phyloP scores from a whole-genome alignment of 2,113 vertebrate species.

The Ailurus styani region DNA sequence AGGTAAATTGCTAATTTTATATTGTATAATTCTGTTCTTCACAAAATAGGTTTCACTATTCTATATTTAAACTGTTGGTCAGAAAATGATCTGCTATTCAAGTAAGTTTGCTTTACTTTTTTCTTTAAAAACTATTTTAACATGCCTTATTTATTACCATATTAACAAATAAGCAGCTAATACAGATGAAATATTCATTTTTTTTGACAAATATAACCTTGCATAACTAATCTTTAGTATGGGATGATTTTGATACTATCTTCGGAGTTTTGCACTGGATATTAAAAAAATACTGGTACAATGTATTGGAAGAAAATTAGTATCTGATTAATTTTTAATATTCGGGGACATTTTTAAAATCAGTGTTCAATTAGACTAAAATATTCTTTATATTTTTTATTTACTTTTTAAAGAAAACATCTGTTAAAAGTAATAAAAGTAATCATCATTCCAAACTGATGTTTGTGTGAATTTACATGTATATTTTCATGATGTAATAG shows the following conservation, averaged over 20 bases:
- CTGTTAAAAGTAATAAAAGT: slow-evolving; percentile 68
- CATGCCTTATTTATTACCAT: slow-evolving; percentile 81
- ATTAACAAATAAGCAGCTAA: slow-evolving; percentile 75
- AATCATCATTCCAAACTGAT: slow-evolving; percentile 71
- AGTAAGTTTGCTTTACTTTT: slow-evolving; percentile 76
- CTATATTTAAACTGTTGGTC: slow-evolving; percentile 81
- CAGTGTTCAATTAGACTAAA: slow-evolving; percentile 65
- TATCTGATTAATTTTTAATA: slow-evolving; percentile 72
- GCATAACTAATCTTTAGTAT: slow-evolving; percentile 79
- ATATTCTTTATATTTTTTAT: slow-evolving; percentile 69
- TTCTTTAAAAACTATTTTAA: slow-evolving; percentile 77
- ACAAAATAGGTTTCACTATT: slow-evolving; percentile 83
- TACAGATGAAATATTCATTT: slow-evolving; percentile 76
- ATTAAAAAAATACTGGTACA: slow-evolving; percentile 76
- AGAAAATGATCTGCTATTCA: slow-evolving; percentile 77
- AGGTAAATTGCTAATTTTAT: slow-evolving; percentile 84
- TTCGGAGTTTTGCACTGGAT: slow-evolving; percentile 86
- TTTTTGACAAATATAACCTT: slow-evolving; percentile 79
- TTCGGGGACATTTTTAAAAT: slow-evolving; percentile 69
- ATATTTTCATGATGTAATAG: slow-evolving; percentile 63
- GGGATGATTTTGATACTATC: slow-evolving; percentile 85
- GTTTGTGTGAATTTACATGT: slow-evolving; percentile 71
- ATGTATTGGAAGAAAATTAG: slow-evolving; percentile 65
- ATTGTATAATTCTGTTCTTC: slow-evolving; percentile 81
- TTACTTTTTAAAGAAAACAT: slow-evolving; percentile 72